phyloP scores from a whole-genome alignment of 2,113 vertebrate genomes.

The Pseudonaja textilis region DNA sequence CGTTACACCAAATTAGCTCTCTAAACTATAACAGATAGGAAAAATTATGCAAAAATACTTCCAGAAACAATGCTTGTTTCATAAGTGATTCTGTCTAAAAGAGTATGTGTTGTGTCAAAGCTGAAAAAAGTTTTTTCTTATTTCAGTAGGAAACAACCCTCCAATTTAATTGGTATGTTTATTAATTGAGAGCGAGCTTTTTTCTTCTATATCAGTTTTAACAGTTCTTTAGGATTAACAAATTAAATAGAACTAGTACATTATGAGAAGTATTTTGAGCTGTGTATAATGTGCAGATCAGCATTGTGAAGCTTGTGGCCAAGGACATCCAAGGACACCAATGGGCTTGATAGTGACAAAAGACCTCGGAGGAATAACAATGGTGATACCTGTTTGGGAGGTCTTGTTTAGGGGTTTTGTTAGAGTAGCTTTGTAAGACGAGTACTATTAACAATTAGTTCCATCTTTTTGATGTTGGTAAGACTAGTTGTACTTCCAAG shows the following conservation, averaged over 20 bases:
- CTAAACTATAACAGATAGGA: background rate
- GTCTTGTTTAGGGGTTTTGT: background rate
- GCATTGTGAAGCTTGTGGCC: background rate
- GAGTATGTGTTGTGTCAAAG: background rate
- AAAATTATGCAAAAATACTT: background rate
- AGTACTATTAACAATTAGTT: background rate
- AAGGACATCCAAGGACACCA: background rate
- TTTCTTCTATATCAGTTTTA: background rate
- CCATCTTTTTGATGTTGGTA: background rate
- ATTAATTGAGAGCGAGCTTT: background rate
- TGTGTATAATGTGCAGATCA: background rate
- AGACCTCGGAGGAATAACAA: background rate
- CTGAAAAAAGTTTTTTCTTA: background rate
- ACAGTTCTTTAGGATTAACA: background rate
- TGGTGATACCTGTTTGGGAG: background rate
- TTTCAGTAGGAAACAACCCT: background rate
- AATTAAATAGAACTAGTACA: background rate
- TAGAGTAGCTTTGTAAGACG: background rate
- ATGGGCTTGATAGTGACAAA: background rate
- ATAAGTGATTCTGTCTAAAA: background rate
- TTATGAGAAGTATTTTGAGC: background rate
- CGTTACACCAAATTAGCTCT: background rate
- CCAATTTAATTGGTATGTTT: background rate
- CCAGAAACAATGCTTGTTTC: background rate
- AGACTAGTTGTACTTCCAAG: background rate